phyloP scores from a whole-genome alignment of 1,140 invertebrate species.

The Coboldia fuscipes region DNA sequence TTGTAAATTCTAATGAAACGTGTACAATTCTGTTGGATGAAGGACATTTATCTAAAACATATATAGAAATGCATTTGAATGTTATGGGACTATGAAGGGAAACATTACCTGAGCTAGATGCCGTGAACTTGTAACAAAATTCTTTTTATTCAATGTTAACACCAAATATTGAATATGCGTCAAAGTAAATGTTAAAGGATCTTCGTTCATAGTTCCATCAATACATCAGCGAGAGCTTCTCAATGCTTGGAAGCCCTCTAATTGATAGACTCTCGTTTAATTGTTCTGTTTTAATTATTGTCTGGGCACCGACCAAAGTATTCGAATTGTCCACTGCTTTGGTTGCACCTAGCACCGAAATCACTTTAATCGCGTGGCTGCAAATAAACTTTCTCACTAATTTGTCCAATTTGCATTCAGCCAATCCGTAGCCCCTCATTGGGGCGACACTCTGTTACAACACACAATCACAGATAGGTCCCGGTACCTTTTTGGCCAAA shows the following conservation, averaged over 20 bases:
- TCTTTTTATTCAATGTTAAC: conserved; percentile 87
- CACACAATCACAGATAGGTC: too few relatives aligned
- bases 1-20: neutral
- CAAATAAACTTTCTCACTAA: too few relatives aligned
- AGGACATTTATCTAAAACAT: neutral
- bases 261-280: conserved; percentile 7
- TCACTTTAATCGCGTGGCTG: neutral
- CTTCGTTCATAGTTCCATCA: conserved; percentile 97
- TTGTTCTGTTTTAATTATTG: conserved; percentile 20
- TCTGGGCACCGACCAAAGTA: neutral
- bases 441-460: neutral
- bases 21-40: too few relatives aligned
- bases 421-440: neutral
- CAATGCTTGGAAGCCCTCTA: conserved; percentile 66
- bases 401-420: too few relatives aligned
- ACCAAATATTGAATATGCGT: conserved; percentile 94
- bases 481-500: neutral
- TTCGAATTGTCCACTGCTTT: neutral
- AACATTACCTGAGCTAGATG: conserved; percentile 25
- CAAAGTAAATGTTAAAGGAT: conserved; percentile 92
- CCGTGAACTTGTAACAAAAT: conserved; percentile 54
- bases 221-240: conserved; percentile 55
- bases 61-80: neutral
- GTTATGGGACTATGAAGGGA: neutral
- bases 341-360: neutral